Evolutionary conservation across 2,797 vertebrate genomes (phyloP).

Genomic region (Anguilla obscura): DNA sequence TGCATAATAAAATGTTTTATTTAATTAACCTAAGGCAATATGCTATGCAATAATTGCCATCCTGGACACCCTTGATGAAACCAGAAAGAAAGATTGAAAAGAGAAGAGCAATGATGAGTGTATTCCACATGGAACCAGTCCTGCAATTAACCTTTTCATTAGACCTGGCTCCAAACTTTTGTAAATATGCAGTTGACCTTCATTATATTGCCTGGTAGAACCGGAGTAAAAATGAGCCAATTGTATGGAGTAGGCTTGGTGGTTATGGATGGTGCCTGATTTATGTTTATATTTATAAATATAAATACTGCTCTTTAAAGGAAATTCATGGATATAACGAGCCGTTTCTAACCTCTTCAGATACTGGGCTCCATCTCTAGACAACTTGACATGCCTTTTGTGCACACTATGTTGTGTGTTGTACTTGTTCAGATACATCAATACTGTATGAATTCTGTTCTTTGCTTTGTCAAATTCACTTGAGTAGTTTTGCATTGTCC

Average conservation of each 20-base stretch:
- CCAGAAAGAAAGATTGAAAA: neutral
- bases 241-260: neutral
- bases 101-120: neutral
- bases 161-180: neutral
- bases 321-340: too few relatives aligned
- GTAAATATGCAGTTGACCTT: constrained; percentile 5
- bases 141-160: constrained; percentile 6
- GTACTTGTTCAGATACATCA: neutral
- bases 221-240: neutral
- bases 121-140: neutral
- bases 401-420: neutral
- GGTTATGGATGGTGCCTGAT: neutral
- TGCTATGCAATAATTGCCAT: neutral
- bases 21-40: neutral
- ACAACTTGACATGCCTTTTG: neutral
- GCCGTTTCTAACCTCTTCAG: neutral
- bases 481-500: neutral
- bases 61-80: neutral
- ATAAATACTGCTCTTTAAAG: too few relatives aligned
- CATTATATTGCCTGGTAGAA: neutral
- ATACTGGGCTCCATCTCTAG: neutral
- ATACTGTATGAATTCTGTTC: neutral
- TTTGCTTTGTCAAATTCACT: neutral
- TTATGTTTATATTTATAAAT: too few relatives aligned
- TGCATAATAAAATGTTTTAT: neutral